phyloP scores from a whole-genome alignment of 2,888 invertebrate genomes.

The Drosophila mimetica region DNA sequence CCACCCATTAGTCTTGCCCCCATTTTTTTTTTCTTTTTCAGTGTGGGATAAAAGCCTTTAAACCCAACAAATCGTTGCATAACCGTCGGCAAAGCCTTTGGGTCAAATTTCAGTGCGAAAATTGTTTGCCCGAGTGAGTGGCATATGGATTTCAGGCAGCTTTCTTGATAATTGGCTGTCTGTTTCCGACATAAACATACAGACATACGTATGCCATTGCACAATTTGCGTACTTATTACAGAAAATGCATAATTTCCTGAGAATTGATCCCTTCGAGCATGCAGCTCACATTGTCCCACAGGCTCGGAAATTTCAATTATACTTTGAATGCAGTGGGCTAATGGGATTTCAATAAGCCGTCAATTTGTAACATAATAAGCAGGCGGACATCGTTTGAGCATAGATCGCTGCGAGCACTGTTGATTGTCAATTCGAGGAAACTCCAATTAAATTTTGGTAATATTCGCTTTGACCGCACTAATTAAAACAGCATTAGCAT shows the following conservation, averaged over 20 bases:
- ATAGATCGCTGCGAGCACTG: background rate
- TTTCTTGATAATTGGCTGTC: slow-evolving; percentile 29
- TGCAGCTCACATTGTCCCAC: slow-evolving; percentile 8
- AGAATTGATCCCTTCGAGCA: slow-evolving; percentile 11
- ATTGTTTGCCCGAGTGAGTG: slow-evolving; percentile 16
- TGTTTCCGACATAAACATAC: too few species aligned
- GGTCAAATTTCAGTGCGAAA: slow-evolving; percentile 10
- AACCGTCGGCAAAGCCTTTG: slow-evolving; percentile 17
- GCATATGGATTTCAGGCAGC: slow-evolving; percentile 28
- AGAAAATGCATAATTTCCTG: background rate
- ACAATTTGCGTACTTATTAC: background rate
- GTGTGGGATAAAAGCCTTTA: slow-evolving; percentile 14
- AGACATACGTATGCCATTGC: slow-evolving; percentile 5
- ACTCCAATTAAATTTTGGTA: slow-evolving; percentile 11
- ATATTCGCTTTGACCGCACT: slow-evolving; percentile 8
- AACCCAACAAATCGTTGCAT: slow-evolving; percentile 23
- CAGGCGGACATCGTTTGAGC: background rate
- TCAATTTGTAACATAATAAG: slow-evolving; percentile 15
- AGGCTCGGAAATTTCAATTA: background rate
- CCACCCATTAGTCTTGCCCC: slow-evolving; percentile 11
- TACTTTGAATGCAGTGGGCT: slow-evolving; percentile 2
- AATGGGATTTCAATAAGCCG: slow-evolving; percentile 28
- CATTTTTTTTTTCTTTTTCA: slow-evolving; percentile 5
- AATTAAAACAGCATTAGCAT: slow-evolving; percentile 38
- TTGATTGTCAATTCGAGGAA: slow-evolving; percentile 10